Base-by-base conservation (phyloP, 2,113 vertebrate species). In the Hiodon alosoides region DNA sequence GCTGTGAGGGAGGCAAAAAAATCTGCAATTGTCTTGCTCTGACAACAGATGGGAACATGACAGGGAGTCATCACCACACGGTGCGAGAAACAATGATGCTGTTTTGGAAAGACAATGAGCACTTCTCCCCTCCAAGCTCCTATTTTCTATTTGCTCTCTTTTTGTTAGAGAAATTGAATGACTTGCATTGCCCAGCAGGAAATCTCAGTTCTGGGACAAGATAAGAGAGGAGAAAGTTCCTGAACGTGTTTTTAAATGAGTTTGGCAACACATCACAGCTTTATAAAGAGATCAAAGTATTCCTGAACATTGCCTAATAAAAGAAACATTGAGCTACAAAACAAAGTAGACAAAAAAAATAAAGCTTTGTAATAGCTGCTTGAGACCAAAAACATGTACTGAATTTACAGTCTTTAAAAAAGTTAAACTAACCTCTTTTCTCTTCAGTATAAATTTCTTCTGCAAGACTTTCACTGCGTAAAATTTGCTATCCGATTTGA, bases 381-480 rank as follows among this genome's bases (percentile, higher is more conserved):
- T 3, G 13, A 17, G 58, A 13, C 10, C 51, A 11, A 14, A 50
- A 47, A 6, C 16, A 16, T 55, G 55, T 31, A 31, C 0, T 31
- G 31, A 31, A 31, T 31, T 31, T 31, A 31, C 31, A 31, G 31
- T 31, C 31, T 31, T 31, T 31, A 31, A 31, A 31, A 31, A 31
- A 1, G 31, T 31, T 7, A 59, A 47, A 53, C 85, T 74, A 87
- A 98, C 96, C 95, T 98, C 97, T 81, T 99, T 97, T 75, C 95
- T 95, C 93, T 98, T 98, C 67, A 98, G 87, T 72, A 99, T 95
- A 52, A 94, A 92, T 86, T 98, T 98, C 89, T 99, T 99, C 85
- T 98, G 95, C 79, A 99, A 88, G 80, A 98, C 97, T 84, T 98
- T 99, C 67, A 99, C 93, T 0, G 97, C 97, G 1, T 98, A 98